These are phyloP conservation scores for Poecilia wingei DNA, from an alignment of 2,797 vertebrate genomes.

Conservation along the genomic window DNA sequence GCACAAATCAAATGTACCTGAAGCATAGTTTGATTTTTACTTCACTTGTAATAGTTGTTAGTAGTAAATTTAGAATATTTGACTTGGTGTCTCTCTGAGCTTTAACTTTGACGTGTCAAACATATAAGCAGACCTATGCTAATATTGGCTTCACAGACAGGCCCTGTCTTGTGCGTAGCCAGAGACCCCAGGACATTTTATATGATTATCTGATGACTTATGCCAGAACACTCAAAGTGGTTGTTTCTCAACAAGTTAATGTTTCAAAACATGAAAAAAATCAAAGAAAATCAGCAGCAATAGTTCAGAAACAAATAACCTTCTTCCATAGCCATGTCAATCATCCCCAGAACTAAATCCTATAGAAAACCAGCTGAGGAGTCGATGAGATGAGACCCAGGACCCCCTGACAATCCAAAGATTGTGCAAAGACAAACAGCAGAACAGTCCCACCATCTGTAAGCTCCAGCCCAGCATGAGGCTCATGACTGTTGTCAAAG, in stretches of 20 bases:
- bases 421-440: background rate
- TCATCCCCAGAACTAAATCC: background rate
- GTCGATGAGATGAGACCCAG: background rate
- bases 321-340: background rate
- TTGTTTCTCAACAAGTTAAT: background rate
- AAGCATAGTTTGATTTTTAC: too few species aligned
- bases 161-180: too few species aligned
- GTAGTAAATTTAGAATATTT: too few species aligned
- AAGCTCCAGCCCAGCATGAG: background rate
- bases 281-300: background rate
- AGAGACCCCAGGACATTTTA: background rate
- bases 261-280: background rate
- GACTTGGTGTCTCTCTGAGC: too few species aligned
- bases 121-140: too few species aligned
- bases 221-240: background rate
- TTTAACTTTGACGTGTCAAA: too few species aligned
- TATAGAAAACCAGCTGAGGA: background rate
- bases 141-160: too few species aligned
- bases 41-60: too few species aligned
- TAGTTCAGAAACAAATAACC: background rate
- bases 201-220: background rate
- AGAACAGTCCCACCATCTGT: background rate
- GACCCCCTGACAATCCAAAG: background rate
- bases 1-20: too few species aligned
- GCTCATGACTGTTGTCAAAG: background rate